phyloP scores from a whole-genome alignment of 1,140 invertebrate genomes.

The Bombus ignitus region DNA sequence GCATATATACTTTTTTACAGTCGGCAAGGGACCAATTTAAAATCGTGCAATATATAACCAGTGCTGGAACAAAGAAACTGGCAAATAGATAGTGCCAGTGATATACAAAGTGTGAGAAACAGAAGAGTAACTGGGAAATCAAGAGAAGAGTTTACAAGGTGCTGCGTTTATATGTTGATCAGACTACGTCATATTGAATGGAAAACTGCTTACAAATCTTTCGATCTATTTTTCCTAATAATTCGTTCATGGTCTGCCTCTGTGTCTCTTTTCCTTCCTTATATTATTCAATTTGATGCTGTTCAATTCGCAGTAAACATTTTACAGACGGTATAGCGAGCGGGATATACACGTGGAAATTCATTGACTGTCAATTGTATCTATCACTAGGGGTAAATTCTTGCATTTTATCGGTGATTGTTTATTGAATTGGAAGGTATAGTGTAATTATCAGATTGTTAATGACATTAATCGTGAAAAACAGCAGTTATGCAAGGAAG shows the following conservation, averaged over 20 bases:
- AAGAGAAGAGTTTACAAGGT: conserved; percentile 21
- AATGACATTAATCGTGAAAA: neutral
- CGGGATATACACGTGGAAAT: neutral
- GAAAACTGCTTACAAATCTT: conserved; percentile 29
- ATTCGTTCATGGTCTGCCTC: conserved; percentile 21
- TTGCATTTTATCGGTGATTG: conserved; percentile 27
- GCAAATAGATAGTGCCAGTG: conserved; percentile 42
- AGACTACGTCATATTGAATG: conserved; percentile 9
- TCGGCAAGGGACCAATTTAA: conserved; percentile 83
- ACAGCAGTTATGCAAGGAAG: conserved; percentile 27
- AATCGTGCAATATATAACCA: conserved; percentile 81
- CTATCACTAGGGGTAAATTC: neutral
- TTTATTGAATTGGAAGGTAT: neutral
- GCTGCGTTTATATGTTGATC: conserved; percentile 14
- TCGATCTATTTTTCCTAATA: conserved; percentile 31
- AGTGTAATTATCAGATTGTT: conserved; percentile 1
- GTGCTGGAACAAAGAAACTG: conserved; percentile 59
- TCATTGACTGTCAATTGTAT: conserved; percentile 35
- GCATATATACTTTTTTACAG: conserved; percentile 89
- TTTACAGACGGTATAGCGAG: neutral
- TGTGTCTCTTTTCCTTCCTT: conserved; percentile 16
- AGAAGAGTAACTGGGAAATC: conserved; percentile 16
- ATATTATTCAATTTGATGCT: neutral
- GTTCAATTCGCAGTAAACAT: neutral
- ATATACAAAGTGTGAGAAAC: conserved; percentile 21